Conservation (phyloP, 2,888 invertebrate species). For the Epinotia bilunana region DNA sequence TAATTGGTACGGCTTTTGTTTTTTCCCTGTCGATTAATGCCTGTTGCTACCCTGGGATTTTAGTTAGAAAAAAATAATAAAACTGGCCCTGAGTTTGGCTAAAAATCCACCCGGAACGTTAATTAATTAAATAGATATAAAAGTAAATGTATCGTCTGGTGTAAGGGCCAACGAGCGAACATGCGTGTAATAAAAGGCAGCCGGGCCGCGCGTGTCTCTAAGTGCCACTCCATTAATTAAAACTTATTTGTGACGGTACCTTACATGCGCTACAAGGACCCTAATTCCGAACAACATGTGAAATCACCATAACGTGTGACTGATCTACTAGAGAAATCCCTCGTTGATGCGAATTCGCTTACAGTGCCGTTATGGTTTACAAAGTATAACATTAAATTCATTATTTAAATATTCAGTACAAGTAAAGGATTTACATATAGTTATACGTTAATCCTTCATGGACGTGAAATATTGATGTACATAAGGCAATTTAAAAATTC, state of each 20-base stretch:
- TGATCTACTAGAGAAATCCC: conserved; percentile 37
- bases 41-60: not conserved
- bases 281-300: conserved; percentile 64
- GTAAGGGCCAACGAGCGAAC: conserved; percentile 61
- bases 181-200: conserved; percentile 65
- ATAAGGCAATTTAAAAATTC: conserved; percentile 17
- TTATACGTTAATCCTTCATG: not conserved
- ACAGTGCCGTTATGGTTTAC: not conserved
- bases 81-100: not conserved
- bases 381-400: not conserved
- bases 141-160: conserved; percentile 45
- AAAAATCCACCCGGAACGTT: not conserved
- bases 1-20: conserved; percentile 29
- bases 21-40: conserved; percentile 18
- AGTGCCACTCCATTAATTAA: conserved; percentile 84
- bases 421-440: too few relatives aligned
- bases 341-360: conserved; percentile 29
- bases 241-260: conserved; percentile 78
- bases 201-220: conserved; percentile 75
- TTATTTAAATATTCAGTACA: not conserved
- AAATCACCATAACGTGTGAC: conserved; percentile 40
- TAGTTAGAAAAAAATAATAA: conserved; percentile 5
- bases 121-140: conserved; percentile 40
- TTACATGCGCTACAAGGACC: conserved; percentile 65
- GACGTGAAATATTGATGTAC: not conserved